Percentiles rank a stretch among this genome's conserved stretches.
phyloP scores from a whole-genome alignment of 2,888 invertebrate genomes.

The Gymnosoma rotundatum region DNA sequence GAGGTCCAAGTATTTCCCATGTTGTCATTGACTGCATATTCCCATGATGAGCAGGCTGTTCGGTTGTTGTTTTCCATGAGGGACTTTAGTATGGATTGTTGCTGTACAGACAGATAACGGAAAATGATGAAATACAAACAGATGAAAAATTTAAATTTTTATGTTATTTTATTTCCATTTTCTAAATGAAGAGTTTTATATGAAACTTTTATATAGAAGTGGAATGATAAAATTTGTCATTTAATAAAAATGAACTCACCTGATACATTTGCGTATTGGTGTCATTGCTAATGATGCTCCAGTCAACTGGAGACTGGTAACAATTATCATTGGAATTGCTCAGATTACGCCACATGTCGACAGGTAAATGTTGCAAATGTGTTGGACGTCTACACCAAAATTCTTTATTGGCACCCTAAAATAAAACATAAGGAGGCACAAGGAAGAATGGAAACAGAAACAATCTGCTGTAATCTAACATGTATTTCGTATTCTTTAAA shows the following conservation, averaged over 20 bases:
- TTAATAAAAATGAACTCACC: constrained; percentile 70
- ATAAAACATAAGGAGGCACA: not conserved
- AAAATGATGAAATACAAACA: not conserved
- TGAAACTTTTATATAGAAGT: no score
- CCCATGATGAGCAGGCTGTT: constrained; percentile 85
- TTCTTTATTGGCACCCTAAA: constrained; percentile 85
- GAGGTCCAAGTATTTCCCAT: constrained; percentile 87
- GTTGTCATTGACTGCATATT: constrained; percentile 83
- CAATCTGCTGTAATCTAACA: constrained; percentile 3
- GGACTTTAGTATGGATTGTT: constrained; percentile 51
- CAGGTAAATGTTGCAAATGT: constrained; percentile 83
- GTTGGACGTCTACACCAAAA: constrained; percentile 88
- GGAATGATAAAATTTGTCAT: no score
- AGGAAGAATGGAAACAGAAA: not conserved
- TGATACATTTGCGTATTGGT: constrained; percentile 73
- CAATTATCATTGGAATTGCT: constrained; percentile 86
- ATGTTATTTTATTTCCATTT: not conserved
- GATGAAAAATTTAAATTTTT: not conserved
- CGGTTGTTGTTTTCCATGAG: constrained; percentile 74
- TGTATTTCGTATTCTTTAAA: not conserved
- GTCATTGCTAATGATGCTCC: constrained; percentile 75
- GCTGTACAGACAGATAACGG: constrained; percentile 56
- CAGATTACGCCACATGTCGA: constrained; percentile 86
- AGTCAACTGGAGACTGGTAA: constrained; percentile 83
- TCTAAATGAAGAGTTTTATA: not conserved